Percentiles rank a stretch among this genome's conserved stretches.
Evolutionary conservation across 2,113 vertebrate genomes (phyloP).

Genomic region (Aspiorhynchus laticeps): DNA sequence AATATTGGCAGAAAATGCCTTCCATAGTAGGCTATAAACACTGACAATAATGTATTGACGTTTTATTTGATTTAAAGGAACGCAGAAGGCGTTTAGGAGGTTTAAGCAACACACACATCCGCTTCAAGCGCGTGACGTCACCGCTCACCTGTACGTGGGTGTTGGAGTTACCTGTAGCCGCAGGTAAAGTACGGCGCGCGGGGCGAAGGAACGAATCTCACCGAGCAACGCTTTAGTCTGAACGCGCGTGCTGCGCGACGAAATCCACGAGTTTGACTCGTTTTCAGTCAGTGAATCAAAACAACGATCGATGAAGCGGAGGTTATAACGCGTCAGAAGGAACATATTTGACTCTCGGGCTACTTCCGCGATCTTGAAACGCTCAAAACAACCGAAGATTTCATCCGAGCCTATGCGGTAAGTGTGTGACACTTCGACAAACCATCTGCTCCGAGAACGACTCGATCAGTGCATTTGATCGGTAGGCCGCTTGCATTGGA

Average conservation of each 20-base stretch:
- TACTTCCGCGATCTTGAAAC: conserved; percentile 71
- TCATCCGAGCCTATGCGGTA: conserved; percentile 70
- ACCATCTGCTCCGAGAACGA: not conserved
- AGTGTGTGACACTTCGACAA: conserved; percentile 49
- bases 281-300: not conserved
- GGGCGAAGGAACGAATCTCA: conserved; percentile 33
- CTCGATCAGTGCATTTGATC: not conserved
- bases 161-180: conserved; percentile 73
- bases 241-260: not conserved
- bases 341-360: not conserved
- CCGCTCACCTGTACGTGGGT: conserved; percentile 72
- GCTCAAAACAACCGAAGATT: conserved; percentile 45
- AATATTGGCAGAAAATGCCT: too few relatives aligned
- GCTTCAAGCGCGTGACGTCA: conserved; percentile 68
- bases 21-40: not conserved
- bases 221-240: not conserved
- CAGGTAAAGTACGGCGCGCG: conserved; percentile 72
- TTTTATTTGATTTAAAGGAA: not conserved
- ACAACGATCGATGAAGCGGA: not conserved
- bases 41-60: not conserved
- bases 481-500: not conserved
- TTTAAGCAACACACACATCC: not conserved
- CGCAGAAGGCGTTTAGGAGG: not conserved
- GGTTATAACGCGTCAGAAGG: not conserved
- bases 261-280: not conserved